Evolutionary conservation across 2,113 vertebrate species (phyloP).

Genomic region (Sarotherodon lohbergeri): DNA sequence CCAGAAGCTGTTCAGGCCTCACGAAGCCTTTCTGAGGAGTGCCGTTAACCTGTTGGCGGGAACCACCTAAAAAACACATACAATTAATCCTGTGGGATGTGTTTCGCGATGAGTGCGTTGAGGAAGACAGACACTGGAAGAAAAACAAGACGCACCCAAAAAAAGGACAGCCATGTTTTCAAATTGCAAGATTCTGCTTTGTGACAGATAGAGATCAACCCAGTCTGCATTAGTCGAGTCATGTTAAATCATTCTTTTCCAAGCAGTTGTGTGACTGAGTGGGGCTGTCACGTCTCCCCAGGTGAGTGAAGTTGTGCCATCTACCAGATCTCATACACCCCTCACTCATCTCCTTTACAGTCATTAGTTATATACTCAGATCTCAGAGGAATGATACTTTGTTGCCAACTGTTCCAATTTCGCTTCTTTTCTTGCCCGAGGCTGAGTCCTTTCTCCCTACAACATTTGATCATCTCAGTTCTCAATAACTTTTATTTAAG

Average conservation of each 20-base stretch:
- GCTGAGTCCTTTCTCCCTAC: not conserved
- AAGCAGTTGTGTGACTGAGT: not conserved
- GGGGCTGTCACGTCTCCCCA: not conserved
- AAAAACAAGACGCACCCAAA: not conserved
- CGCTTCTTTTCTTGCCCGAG: not conserved
- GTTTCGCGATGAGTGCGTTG: not conserved
- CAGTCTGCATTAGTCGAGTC: not conserved
- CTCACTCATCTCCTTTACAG: not conserved
- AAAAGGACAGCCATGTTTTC: not conserved
- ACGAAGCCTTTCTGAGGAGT: slow-evolving; percentile 75
- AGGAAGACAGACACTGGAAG: not conserved
- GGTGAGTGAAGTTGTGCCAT: not conserved
- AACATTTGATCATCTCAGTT: not conserved
- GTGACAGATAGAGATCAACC: not conserved
- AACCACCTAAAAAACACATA: slow-evolving; percentile 57
- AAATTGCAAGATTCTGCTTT: not conserved
- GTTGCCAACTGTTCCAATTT: not conserved
- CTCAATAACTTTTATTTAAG: not conserved
- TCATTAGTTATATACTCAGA: not conserved
- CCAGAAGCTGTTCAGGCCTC: slow-evolving; percentile 81
- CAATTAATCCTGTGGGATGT: not conserved
- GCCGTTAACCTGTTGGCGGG: slow-evolving; percentile 58
- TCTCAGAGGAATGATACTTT: slow-evolving; percentile 23
- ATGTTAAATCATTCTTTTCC: not conserved
- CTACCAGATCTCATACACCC: not conserved